phyloP scores from a whole-genome alignment of 2,113 vertebrate genomes.

The Hemichromis elongatus region DNA sequence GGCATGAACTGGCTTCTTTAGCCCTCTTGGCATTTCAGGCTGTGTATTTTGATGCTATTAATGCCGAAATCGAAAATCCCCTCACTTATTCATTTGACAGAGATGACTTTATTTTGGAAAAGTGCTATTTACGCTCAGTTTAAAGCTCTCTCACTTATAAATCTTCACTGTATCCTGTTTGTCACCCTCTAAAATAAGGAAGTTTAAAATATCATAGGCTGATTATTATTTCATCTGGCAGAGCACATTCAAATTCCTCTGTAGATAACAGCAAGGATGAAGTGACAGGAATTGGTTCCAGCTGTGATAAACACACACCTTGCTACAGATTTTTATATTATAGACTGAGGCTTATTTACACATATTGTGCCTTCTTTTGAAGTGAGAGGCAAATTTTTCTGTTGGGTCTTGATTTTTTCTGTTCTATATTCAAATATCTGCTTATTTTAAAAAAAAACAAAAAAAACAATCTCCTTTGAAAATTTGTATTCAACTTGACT shows the following conservation, averaged over 20 bases:
- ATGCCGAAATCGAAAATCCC: not conserved
- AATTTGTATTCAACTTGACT: not conserved
- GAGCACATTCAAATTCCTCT: not conserved
- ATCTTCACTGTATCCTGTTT: not conserved
- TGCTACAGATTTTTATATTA: not conserved
- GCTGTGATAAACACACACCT: not conserved
- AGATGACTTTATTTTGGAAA: not conserved
- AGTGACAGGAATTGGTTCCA: not conserved
- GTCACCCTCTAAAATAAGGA: not conserved
- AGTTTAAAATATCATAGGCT: not conserved
- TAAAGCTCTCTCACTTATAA: not conserved
- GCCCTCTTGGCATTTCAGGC: not conserved
- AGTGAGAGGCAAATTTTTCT: not conserved
- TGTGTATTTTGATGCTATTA: not conserved
- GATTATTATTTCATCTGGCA: not conserved
- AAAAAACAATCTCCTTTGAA: not conserved
- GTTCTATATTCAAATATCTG: not conserved
- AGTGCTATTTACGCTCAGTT: not conserved
- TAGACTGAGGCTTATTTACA: not conserved
- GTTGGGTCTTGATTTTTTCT: not conserved
- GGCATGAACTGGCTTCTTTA: not conserved
- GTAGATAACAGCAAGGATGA: not conserved
- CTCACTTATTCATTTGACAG: not conserved
- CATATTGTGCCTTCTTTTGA: not conserved
- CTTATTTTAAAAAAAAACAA: not conserved